Conservation (phyloP, 1,140 invertebrate species). For the Aphaenogaster rudis region DNA sequence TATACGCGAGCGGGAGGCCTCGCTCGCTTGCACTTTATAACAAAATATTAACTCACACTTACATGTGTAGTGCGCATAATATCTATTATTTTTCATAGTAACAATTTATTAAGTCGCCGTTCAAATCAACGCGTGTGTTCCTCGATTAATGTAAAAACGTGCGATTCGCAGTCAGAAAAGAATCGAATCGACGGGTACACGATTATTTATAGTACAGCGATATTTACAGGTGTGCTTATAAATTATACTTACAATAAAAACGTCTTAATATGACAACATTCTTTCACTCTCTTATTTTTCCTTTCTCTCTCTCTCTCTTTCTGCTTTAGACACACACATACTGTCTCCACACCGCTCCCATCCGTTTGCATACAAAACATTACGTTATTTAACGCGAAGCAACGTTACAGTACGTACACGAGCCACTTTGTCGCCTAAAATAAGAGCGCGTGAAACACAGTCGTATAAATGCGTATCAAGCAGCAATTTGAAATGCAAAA, state of each 20-base stretch:
- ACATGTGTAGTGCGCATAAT: not conserved
- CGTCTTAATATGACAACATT: conserved; percentile 28
- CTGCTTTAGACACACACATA: not conserved
- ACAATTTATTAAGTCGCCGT: conserved; percentile 53
- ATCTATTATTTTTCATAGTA: conserved; percentile 27
- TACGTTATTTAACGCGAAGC: conserved; percentile 57
- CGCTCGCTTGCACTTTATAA: conserved; percentile 36
- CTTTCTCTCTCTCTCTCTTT: conserved; percentile 9
- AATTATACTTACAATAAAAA: conserved; percentile 68
- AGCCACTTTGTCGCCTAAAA: conserved; percentile 42
- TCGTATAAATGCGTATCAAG: conserved; percentile 1
- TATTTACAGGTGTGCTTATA: conserved; percentile 74
- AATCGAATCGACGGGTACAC: conserved; percentile 67
- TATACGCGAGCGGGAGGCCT: not conserved
- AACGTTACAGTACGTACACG: conserved; percentile 12
- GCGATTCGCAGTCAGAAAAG: conserved; percentile 64
- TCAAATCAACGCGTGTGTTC: conserved; percentile 14
- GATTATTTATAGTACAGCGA: conserved; percentile 72
- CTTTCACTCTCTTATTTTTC: not conserved
- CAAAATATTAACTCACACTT: conserved; percentile 66
- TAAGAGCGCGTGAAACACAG: not conserved
- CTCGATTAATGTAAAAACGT: conserved; percentile 56
- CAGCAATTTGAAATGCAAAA: conserved; percentile 28
- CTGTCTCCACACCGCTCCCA: not conserved
- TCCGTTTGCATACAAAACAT: conserved; percentile 61